Percentiles rank a stretch among this genome's conserved stretches.
Conservation (phyloP, 2,888 invertebrate species). For the Synanthedon vespiformis region DNA sequence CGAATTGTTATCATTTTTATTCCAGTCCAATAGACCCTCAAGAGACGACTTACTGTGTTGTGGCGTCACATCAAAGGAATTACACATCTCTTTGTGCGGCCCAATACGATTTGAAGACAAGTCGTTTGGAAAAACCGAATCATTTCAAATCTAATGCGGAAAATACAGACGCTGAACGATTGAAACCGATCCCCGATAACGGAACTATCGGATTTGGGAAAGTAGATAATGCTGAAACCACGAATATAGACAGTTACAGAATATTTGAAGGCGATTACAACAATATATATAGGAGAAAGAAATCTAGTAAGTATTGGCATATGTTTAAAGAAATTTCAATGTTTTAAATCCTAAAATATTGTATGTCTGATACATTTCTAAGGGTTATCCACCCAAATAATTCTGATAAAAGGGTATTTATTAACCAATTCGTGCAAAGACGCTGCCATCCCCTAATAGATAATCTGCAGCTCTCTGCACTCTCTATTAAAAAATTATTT, state of each 20-base stretch:
- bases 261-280: constrained; percentile 36
- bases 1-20: constrained; percentile 3
- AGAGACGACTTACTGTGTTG: constrained; percentile 54
- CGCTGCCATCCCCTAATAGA: too few species aligned
- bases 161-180: constrained; percentile 5
- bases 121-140: constrained; percentile 19
- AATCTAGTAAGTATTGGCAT: constrained; percentile 39
- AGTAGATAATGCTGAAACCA: background rate
- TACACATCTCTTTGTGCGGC: constrained; percentile 60
- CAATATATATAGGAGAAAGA: constrained; percentile 41
- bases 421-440: too few species aligned
- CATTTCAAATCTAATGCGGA: background rate
- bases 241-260: background rate
- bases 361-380: too few species aligned
- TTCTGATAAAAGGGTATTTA: too few species aligned
- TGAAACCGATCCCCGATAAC: constrained; percentile 6
- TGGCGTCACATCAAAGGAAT: constrained; percentile 49
- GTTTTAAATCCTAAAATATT: background rate
- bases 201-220: background rate
- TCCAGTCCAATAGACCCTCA: constrained; percentile 61
- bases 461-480: too few species aligned
- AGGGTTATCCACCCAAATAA: too few species aligned
- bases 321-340: background rate
- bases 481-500: too few species aligned
- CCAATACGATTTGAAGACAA: constrained; percentile 37